Conservation (phyloP, 2,113 vertebrate genomes). For the Cryptomyrus ogoouensis region DNA sequence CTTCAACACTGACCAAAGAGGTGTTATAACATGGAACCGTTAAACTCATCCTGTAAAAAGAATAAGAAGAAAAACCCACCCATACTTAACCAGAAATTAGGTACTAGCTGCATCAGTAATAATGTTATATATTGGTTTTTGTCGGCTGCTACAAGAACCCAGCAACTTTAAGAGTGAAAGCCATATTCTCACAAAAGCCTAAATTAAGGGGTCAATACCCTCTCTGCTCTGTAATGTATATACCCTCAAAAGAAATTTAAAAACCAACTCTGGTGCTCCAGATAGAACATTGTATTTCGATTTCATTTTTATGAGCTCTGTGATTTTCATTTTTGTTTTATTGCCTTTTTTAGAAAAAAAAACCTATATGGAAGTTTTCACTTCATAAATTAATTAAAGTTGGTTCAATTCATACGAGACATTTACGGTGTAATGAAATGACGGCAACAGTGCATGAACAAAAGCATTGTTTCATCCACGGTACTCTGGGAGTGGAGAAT, state of each 20-base stretch:
- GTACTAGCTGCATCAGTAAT: not conserved
- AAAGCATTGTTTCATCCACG: conserved; percentile 14
- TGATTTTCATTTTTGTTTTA: conserved; percentile 11
- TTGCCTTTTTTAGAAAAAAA: not conserved
- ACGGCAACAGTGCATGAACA: not conserved
- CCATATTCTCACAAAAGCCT: not conserved
- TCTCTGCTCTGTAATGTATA: not conserved
- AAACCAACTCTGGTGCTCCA: not conserved
- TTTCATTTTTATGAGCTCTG: not conserved
- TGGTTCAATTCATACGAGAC: not conserved
- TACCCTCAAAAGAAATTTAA: not conserved
- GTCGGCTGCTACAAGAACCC: not conserved
- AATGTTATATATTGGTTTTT: not conserved
- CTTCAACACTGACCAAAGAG: not conserved
- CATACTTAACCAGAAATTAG: not conserved
- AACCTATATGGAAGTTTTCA: conserved; percentile 17
- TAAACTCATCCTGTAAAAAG: not conserved
- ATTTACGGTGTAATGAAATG: conserved; percentile 13
- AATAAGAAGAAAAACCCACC: not conserved
- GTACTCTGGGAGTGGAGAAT: not conserved
- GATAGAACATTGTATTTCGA: not conserved
- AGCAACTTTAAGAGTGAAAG: not conserved
- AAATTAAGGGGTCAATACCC: not conserved
- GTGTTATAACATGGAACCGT: not conserved
- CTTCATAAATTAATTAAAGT: conserved; percentile 17